Conservation (phyloP, 2,888 invertebrate species). For the Cryptus armator region DNA sequence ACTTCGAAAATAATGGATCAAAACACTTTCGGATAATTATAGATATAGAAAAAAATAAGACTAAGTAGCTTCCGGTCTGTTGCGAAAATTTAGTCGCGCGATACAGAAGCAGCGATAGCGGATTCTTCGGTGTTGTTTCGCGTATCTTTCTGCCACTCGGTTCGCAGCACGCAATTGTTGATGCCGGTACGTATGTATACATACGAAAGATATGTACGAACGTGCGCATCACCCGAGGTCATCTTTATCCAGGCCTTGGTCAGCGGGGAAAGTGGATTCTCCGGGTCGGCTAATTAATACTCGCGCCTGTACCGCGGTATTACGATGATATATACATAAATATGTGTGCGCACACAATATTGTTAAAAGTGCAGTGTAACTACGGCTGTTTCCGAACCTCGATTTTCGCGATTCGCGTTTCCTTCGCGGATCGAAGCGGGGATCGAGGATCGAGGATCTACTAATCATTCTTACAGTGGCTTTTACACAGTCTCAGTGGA, state of each 20-base stretch:
- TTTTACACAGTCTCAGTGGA: background rate
- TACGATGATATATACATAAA: background rate
- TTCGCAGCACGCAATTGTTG: slow-evolving; percentile 37
- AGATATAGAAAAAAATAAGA: slow-evolving; percentile 1
- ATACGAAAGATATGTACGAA: background rate
- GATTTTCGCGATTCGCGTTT: background rate
- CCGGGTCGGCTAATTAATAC: slow-evolving; percentile 71
- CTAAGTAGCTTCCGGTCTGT: slow-evolving; percentile 48
- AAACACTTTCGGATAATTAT: background rate
- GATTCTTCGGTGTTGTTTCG: slow-evolving; percentile 22
- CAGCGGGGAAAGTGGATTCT: slow-evolving; percentile 73
- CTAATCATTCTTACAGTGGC: background rate
- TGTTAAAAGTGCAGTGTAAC: background rate
- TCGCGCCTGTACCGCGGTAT: slow-evolving; percentile 35
- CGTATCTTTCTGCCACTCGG: background rate
- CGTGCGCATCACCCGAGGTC: slow-evolving; percentile 63
- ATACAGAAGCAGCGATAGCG: slow-evolving; percentile 29
- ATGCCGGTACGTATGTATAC: background rate
- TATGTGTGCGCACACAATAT: background rate
- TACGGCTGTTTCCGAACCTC: background rate
- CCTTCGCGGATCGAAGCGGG: background rate
- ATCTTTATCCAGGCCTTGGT: slow-evolving; percentile 65
- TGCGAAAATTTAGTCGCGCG: slow-evolving; percentile 49
- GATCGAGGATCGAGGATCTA: too few relatives aligned
- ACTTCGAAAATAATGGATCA: background rate